Conservation (phyloP, 2,797 vertebrate species). For the Pelobates cultripes region DNA sequence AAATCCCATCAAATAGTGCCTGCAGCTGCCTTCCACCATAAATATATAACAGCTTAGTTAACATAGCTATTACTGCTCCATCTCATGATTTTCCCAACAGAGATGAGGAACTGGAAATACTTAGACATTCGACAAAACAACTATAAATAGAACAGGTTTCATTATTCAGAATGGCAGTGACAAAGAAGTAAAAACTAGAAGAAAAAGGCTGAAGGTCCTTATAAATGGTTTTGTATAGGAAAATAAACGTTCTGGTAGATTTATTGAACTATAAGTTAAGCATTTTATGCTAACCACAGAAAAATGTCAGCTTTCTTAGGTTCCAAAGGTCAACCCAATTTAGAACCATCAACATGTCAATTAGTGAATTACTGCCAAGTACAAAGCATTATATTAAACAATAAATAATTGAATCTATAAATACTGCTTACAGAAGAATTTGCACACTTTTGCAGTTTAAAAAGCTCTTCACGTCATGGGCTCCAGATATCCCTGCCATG, state of each 20-base stretch:
- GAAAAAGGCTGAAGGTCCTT: not conserved
- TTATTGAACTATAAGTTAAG: not conserved
- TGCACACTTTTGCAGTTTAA: not conserved
- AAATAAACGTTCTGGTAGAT: not conserved
- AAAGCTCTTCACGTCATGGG: not conserved
- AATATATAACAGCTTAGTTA: not conserved
- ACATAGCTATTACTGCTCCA: not conserved
- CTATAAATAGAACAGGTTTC: not conserved
- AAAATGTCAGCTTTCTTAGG: not conserved
- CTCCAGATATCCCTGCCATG: no score
- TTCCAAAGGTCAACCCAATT: no score
- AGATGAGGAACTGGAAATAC: not conserved
- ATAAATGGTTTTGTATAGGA: constrained; percentile 6
- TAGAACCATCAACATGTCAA: no score
- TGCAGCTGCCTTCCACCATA: not conserved
- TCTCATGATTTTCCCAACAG: constrained; percentile 4
- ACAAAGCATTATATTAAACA: not conserved
- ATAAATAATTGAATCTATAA: not conserved
- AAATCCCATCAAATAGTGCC: not conserved
- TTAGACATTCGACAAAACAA: constrained; percentile 3
- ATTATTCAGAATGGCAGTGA: not conserved
- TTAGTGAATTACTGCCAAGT: not conserved
- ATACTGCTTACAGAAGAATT: no score
- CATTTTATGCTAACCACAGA: not conserved
- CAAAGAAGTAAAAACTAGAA: not conserved